Percentiles rank a stretch among this genome's conserved stretches.
Evolutionary conservation across 1,140 invertebrate genomes (phyloP).

Genomic region (Melanaphis sacchari): DNA sequence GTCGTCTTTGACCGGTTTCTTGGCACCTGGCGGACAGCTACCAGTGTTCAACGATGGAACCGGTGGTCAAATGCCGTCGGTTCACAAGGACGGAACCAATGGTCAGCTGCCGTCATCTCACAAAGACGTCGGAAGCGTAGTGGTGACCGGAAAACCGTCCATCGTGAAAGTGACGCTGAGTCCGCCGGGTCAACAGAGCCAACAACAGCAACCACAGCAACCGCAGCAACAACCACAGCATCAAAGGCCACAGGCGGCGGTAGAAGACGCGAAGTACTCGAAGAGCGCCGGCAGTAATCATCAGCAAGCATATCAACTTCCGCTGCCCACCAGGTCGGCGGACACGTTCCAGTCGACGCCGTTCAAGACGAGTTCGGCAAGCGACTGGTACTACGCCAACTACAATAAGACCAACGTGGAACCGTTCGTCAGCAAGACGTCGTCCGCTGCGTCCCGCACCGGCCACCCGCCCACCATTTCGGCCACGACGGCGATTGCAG

Average conservation of each 20-base stretch:
- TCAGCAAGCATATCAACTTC: slow-evolving; percentile 61
- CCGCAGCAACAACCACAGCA: slow-evolving; percentile 59
- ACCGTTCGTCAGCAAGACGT: slow-evolving; percentile 69
- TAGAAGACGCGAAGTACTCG: slow-evolving; percentile 48
- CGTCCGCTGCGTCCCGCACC: slow-evolving; percentile 62
- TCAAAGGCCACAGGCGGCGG: slow-evolving; percentile 60
- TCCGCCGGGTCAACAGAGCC: not conserved
- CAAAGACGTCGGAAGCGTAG: slow-evolving; percentile 15
- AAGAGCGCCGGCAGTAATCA: slow-evolving; percentile 63
- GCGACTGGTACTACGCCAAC: slow-evolving; percentile 79
- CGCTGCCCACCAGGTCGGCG: slow-evolving; percentile 63
- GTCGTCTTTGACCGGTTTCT: slow-evolving; percentile 66
- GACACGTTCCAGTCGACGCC: slow-evolving; percentile 61
- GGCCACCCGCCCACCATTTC: not conserved
- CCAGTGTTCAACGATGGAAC: slow-evolving; percentile 59
- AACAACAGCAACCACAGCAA: not conserved
- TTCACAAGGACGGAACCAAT: slow-evolving; percentile 63
- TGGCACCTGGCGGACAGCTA: slow-evolving; percentile 70
- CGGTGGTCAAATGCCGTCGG: no score
- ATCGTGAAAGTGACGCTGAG: slow-evolving; percentile 73
- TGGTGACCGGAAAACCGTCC: slow-evolving; percentile 66
- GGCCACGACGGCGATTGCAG: no score
- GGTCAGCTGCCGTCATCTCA: slow-evolving; percentile 60
- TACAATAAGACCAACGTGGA: slow-evolving; percentile 77
- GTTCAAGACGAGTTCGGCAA: slow-evolving; percentile 34